Evolutionary conservation across 2,113 vertebrate species (phyloP).

Genomic region (Alligator mississippiensis): DNA sequence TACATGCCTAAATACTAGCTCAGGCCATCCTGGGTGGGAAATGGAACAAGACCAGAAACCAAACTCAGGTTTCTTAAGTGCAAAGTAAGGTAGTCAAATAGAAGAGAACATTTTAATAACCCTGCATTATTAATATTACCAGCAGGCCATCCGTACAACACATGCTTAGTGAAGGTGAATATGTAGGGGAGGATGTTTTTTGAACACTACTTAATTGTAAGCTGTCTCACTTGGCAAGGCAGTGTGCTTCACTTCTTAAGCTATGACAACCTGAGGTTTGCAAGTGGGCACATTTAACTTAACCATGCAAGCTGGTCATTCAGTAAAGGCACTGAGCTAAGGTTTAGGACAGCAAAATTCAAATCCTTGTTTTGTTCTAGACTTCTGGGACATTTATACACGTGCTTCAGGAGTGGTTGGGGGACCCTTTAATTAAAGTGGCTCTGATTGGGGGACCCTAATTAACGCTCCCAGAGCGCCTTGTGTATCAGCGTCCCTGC

Average conservation of each 20-base stretch:
- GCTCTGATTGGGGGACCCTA: too few species aligned
- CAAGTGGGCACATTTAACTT: conserved; percentile 34
- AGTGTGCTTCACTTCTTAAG: conserved; percentile 35
- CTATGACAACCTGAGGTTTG: conserved; percentile 46
- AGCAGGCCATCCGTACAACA: conserved; percentile 42
- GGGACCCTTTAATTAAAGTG: too few species aligned
- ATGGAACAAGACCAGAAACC: background rate
- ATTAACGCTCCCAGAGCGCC: too few species aligned
- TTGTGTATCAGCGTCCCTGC: too few species aligned
- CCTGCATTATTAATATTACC: conserved; percentile 50
- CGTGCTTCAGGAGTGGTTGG: too few species aligned
- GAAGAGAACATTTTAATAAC: conserved; percentile 52
- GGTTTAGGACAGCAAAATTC: background rate
- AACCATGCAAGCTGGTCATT: background rate
- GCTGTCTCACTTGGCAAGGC: conserved; percentile 44
- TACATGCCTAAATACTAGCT: background rate
- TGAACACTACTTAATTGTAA: conserved; percentile 56
- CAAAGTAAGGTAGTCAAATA: conserved; percentile 43
- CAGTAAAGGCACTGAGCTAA: conserved; percentile 2
- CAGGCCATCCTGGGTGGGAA: background rate
- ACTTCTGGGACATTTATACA: background rate
- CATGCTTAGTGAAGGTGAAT: conserved; percentile 43
- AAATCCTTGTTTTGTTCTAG: conserved; percentile 4
- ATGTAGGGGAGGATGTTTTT: conserved; percentile 55
- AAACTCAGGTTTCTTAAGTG: conserved; percentile 16